A percentile compares a stretch with the other conserved stretches of the same genome.
These are phyloP conservation scores for Rhinoraja longicauda DNA, from an alignment of 2,797 vertebrate species.

Conservation along the genomic window DNA sequence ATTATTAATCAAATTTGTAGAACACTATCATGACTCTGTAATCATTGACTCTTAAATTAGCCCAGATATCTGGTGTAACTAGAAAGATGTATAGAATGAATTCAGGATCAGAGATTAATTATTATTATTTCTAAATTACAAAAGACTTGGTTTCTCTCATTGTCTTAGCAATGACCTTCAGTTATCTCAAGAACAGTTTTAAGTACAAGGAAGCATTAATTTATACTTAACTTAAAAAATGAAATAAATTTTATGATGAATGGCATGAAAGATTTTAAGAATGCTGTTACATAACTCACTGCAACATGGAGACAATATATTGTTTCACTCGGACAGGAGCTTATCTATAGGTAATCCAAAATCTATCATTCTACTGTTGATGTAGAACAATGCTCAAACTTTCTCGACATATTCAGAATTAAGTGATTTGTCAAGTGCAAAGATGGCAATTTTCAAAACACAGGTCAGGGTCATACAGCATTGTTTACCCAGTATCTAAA, in stretches of 20 bases:
- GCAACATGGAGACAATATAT: not conserved
- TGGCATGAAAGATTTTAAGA: not conserved
- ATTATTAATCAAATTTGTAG: not conserved
- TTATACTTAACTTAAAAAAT: not conserved
- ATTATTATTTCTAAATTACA: not conserved
- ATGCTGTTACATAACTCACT: too few relatives aligned
- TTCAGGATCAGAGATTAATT: not conserved
- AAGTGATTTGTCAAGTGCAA: not conserved
- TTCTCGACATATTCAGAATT: not conserved
- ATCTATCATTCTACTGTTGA: not conserved
- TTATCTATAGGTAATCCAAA: not conserved
- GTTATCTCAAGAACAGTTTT: conserved; percentile 12
- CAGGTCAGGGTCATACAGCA: not conserved
- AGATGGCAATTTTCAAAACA: not conserved
- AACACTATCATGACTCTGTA: too few relatives aligned
- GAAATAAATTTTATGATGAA: not conserved
- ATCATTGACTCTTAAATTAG: not conserved
- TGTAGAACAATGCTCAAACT: not conserved
- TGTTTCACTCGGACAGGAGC: not conserved
- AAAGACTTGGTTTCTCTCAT: not conserved
- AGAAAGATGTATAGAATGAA: not conserved
- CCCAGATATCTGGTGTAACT: not conserved
- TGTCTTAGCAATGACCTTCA: not conserved
- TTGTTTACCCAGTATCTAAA: not conserved
- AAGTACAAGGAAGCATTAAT: not conserved